Evolutionary conservation across 2,888 invertebrate species (phyloP), one percentile per base, ranked within the genome.

Genomic region (Tanytarsus gracilentus): DNA sequence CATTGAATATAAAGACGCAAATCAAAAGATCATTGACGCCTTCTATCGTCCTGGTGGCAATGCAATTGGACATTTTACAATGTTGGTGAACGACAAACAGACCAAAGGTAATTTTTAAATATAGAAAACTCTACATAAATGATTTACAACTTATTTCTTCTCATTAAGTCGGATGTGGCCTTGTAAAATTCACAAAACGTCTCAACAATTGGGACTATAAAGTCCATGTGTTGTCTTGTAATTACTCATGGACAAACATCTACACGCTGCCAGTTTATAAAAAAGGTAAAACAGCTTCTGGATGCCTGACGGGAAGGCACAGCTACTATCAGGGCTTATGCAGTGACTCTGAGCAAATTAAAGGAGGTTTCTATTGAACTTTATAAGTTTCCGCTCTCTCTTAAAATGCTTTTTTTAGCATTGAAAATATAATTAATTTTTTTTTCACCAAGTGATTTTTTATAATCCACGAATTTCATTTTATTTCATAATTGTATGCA

Each of bases 171-270:
- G 58, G 58, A 0, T 58, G 58, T 29, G 58, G 48, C 29, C 44
- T 58, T 44, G 58, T 58, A 9, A 44, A 58, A 30, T 58, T 30
- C 23, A 48, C 44, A 29, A 26, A 58, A 14, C 11, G 48, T 23
- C n/a, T 58, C 30, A 48, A 48, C 14, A 48, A 48, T 14, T 58
- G 48, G 6, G n/a, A 29, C 14, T 58, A 58, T 27, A 48, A 21
- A 30, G 58, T 58, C 30, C 48, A 48, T 36, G 48, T 58, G 14
- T 48, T 58, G 8, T 30, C 58, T 6, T 58, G 58, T 36, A 58
- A 58, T 29, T 58, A 58, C 16, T 58, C 58, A 6, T 58, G 44
- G 48, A 58, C 44, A 14, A 58, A 58, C 33, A 40, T 58, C 11
- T 58, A 18, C n/a, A 48, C 44, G 2, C 16, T 48, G 9, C 58